Base-by-base conservation (phyloP, 2,888 invertebrate species). In the Pogonocherus hispidulus region DNA sequence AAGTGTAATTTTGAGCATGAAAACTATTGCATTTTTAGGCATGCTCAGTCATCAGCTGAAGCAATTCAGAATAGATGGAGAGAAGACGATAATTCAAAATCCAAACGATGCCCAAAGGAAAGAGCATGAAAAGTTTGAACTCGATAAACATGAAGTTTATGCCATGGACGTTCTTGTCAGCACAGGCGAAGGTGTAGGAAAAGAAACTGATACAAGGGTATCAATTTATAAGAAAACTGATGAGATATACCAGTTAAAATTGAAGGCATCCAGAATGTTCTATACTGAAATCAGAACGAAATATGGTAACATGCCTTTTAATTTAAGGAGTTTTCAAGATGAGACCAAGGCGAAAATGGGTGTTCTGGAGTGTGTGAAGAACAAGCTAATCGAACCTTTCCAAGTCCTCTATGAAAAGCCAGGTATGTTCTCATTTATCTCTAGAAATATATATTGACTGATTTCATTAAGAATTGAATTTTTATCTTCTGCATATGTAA, bases 211-310 rank as follows among this genome's bases (percentile, higher is more conserved):
- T 79, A 94, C 97, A 23, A 91, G 98, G 84, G 97, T 98, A 74
- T 97, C 99, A 49, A 95, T 99, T 83, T 99, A 95, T 87, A 99
- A 99, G 88, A 98, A 98, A 89, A 98, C 98, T 71, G 98, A 99
- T 79, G 96, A 97, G 85, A 90, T 95, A 66, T 99, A 99, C 87
- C 97, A 96, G 87, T 89, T 99, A 74, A 99, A 99, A 88, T 88
- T 99, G 86, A 99, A 98, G 87, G 94, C 98, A 47, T 97, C 99
- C 11, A 92, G 99, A 86, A 94, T 91, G 88, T 94, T 96, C 83
- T 94, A 94, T 82, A 93, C 92, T 80, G 95, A 96, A 88, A 76
- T 78, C 35, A 92, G 94, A 82, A 92, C 94, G 83, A 97, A 96
- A 86, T 95, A 97, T 85, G 97, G 97, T 51, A 92, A 92, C 67